Conservation (phyloP, 2,888 invertebrate genomes). For the Syrphus vitripennis region DNA sequence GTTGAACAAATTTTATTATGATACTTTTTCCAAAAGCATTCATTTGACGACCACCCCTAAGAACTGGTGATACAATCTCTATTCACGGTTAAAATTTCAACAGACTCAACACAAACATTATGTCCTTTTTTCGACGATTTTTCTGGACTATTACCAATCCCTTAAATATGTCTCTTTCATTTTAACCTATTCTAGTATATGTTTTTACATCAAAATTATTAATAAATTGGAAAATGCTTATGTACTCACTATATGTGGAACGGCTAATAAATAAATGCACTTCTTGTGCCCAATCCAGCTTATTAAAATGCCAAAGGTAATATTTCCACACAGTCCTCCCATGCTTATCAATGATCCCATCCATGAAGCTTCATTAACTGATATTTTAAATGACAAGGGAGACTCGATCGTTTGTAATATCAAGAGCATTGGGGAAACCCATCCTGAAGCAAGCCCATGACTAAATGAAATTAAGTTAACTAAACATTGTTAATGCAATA, state of each 20-base stretch:
- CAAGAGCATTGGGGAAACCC: conserved; percentile 78
- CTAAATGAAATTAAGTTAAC: conserved; percentile 77
- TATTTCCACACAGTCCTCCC: conserved; percentile 78
- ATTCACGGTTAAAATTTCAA: too few species aligned
- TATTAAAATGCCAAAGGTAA: conserved; percentile 75
- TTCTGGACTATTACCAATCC: too few species aligned
- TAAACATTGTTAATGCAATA: conserved; percentile 51
- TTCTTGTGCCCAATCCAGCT: conserved; percentile 76
- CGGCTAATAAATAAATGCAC: conserved; percentile 75
- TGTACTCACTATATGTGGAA: conserved; percentile 77
- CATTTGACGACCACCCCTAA: too few species aligned
- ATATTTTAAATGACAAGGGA: conserved; percentile 74
- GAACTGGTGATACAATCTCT: too few species aligned
- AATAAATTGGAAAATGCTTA: too few species aligned
- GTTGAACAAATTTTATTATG: too few species aligned
- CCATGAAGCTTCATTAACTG: conserved; percentile 78
- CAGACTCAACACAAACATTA: too few species aligned
- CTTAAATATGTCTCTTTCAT: too few species aligned
- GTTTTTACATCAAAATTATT: too few species aligned
- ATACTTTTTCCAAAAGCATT: too few species aligned
- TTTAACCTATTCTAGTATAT: too few species aligned
- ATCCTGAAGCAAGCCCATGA: conserved; percentile 78
- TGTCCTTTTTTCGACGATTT: too few species aligned
- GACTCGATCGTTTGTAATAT: conserved; percentile 74
- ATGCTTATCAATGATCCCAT: conserved; percentile 76